These are phyloP conservation scores for sheep (Ovis aries) DNA, from an alignment of 2,113 vertebrate species.

Conservation along the genomic window ARS-UI_Ramb_v3.0 NC_056080.1:111190001-111190500, in stretches of 20 bases:
- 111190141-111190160: background rate
- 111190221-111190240: background rate
- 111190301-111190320: background rate
- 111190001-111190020: background rate
- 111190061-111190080: background rate
- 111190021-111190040: background rate
- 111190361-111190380: background rate
- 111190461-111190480: background rate
- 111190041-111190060: background rate
- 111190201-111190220: background rate
- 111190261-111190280: background rate
- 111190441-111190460: background rate
- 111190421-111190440: background rate
- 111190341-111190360: background rate
- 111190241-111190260: background rate
- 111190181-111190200: background rate
- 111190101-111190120: background rate
- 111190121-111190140: background rate
- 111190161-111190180: background rate
- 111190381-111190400: background rate
- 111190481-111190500: background rate
- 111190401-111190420: background rate
- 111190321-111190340: background rate
- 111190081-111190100: background rate
- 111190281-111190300: background rate